These are phyloP conservation scores for Sitta europaea DNA, from an alignment of 2,113 vertebrate species.

Conservation along the genomic window DNA sequence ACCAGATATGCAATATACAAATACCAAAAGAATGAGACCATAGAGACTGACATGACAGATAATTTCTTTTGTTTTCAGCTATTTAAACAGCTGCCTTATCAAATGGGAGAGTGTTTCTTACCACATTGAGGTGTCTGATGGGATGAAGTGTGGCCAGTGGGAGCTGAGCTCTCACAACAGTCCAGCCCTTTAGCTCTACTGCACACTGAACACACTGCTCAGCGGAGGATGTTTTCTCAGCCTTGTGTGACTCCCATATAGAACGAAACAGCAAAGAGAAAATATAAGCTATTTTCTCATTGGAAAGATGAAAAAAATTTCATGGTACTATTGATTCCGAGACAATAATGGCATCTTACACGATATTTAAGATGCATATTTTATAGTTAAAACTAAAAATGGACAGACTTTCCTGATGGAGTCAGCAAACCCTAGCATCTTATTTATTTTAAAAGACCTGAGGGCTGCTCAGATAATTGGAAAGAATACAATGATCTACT, in stretches of 20 bases:
- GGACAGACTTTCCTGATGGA: conserved; percentile 24
- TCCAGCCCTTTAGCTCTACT: not conserved
- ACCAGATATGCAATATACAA: not conserved
- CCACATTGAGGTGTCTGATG: not conserved
- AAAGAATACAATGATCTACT: conserved; percentile 5
- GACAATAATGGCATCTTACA: not conserved
- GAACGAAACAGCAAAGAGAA: not conserved
- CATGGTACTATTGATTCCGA: not conserved
- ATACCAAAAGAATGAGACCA: not conserved
- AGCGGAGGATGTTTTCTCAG: accelerated
- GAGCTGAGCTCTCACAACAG: not conserved
- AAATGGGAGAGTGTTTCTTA: not conserved
- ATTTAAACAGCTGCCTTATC: not conserved
- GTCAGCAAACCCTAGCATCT: conserved; percentile 48
- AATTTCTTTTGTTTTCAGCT: not conserved
- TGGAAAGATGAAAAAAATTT: not conserved
- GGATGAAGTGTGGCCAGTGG: not conserved
- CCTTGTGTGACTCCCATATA: not conserved
- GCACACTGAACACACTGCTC: not conserved
- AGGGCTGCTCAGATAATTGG: conserved; percentile 51
- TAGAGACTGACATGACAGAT: not conserved
- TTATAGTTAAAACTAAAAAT: conserved; percentile 13
- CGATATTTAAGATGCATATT: not conserved
- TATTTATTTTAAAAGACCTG: conserved; percentile 55
- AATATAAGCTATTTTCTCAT: not conserved